These are phyloP conservation scores for Dendrocincla fuliginosa DNA, from an alignment of 2,797 vertebrate species.

Conservation along the genomic window DNA sequence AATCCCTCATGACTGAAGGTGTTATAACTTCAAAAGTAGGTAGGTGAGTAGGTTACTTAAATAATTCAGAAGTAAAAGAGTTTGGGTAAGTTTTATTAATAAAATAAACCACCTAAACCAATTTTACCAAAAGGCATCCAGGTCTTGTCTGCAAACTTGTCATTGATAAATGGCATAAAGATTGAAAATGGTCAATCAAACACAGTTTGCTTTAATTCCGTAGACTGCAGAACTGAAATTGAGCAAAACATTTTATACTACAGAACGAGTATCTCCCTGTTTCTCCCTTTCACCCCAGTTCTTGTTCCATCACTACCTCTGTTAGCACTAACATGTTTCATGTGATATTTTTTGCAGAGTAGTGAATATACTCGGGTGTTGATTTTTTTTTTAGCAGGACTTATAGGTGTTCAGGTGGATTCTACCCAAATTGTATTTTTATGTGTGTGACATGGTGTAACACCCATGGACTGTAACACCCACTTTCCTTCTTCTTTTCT, in stretches of 20 bases:
- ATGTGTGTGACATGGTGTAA: not conserved
- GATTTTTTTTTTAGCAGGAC: not conserved
- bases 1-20: not conserved
- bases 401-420: not conserved
- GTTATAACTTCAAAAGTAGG: not conserved
- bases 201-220: not conserved
- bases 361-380: not conserved
- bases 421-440: not conserved
- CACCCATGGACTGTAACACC: not conserved
- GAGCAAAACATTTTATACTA: not conserved
- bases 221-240: not conserved
- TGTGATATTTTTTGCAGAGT: not conserved
- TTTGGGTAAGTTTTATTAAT: not conserved
- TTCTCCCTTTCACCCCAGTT: fast-evolving
- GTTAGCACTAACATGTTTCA: not conserved
- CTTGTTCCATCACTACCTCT: not conserved
- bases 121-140: not conserved
- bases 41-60: not conserved
- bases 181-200: not conserved
- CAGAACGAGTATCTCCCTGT: not conserved
- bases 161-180: not conserved
- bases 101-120: not conserved
- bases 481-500: not conserved
- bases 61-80: not conserved
- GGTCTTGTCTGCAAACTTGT: not conserved